phyloP scores from a whole-genome alignment of 1,140 invertebrate species.

The Heliconius nattereri region DNA sequence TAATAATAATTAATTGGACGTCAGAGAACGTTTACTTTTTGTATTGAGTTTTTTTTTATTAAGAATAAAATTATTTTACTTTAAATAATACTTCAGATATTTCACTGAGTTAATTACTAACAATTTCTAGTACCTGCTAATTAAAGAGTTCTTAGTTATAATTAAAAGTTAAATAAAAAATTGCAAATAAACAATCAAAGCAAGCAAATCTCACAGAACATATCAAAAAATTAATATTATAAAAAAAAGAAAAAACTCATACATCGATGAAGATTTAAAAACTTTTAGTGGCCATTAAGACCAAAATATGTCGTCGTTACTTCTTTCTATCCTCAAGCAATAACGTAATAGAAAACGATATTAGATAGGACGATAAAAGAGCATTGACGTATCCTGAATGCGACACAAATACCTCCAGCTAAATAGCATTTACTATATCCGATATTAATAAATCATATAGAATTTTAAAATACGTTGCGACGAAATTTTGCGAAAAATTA shows the following conservation, averaged over 20 bases:
- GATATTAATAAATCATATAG: conserved; percentile 68
- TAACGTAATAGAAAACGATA: conserved; percentile 44
- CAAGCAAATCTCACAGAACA: background rate
- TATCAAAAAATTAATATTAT: background rate
- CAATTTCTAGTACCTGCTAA: background rate
- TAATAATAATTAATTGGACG: too few relatives aligned
- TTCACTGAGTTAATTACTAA: background rate
- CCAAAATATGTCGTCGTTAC: conserved; percentile 27
- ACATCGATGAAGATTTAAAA: conserved; percentile 25
- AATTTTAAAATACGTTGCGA: conserved; percentile 67
- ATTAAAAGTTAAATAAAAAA: too few relatives aligned
- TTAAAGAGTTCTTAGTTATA: background rate
- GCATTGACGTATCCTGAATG: conserved; percentile 49
- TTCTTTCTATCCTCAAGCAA: conserved; percentile 37
- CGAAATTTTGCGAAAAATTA: conserved; percentile 65
- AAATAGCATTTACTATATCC: conserved; percentile 56
- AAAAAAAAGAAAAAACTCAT: conserved; percentile 11
- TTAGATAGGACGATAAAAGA: conserved; percentile 49
- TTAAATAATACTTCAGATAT: background rate
- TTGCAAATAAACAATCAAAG: background rate
- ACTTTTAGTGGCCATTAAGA: conserved; percentile 17
- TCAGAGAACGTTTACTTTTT: background rate
- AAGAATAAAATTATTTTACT: background rate
- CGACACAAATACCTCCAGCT: conserved; percentile 55
- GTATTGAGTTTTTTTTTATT: background rate